Conservation (phyloP, 2,888 invertebrate genomes). For the Drosophila suboccidentalis region DNA sequence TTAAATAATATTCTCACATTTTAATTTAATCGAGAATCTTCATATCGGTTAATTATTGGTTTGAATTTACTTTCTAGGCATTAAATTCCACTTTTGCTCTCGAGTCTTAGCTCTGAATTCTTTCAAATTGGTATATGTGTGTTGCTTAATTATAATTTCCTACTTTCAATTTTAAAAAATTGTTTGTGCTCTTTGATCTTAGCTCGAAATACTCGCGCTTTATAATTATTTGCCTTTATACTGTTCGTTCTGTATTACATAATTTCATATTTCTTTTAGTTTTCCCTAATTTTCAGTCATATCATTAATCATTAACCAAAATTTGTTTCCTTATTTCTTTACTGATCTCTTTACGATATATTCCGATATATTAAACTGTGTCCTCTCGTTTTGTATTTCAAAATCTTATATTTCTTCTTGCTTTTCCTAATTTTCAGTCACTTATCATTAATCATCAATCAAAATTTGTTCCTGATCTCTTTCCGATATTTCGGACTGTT, state of each 20-base stretch:
- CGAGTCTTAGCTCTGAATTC: not conserved
- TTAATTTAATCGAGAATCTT: not conserved
- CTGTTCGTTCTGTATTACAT: not conserved
- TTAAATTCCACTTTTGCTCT: not conserved
- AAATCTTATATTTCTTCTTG: not conserved
- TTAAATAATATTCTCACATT: not conserved
- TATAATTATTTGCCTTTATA: slow-evolving; percentile 1
- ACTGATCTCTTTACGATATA: too few relatives aligned
- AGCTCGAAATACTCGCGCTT: not conserved
- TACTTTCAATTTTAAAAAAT: not conserved
- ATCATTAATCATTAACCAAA: slow-evolving; percentile 6
- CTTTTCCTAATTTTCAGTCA: not conserved
- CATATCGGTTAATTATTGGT: not conserved
- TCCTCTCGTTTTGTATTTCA: not conserved
- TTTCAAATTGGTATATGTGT: not conserved
- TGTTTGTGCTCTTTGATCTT: not conserved
- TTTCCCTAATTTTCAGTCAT: not conserved
- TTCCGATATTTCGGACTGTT: not conserved
- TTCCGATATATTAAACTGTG: not conserved
- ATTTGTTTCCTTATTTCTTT: not conserved
- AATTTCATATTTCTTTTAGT: not conserved
- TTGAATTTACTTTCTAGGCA: not conserved
- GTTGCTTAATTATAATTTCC: not conserved
- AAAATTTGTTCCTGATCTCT: slow-evolving; percentile 5
- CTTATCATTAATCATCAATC: slow-evolving; percentile 4